These are phyloP conservation scores for Myopa tessellatipennis DNA, from an alignment of 2,888 invertebrate genomes.

Conservation along the genomic window DNA sequence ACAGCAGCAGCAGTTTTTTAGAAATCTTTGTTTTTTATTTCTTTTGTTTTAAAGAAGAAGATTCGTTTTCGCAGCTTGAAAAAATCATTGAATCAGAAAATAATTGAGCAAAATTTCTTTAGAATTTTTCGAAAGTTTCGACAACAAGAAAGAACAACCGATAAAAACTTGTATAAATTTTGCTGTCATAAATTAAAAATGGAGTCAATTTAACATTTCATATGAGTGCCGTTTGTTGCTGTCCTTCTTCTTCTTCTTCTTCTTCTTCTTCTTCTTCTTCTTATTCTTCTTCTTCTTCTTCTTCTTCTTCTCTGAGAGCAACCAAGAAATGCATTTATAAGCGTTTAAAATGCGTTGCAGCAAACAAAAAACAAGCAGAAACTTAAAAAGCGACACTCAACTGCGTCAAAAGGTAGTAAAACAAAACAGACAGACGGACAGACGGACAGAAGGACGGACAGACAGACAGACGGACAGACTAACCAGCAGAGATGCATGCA, in stretches of 20 bases:
- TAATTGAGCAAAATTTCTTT: neutral
- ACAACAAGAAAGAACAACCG: neutral
- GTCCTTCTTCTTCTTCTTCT: neutral
- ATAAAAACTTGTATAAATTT: neutral
- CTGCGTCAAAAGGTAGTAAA: too few relatives aligned
- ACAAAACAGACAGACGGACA: too few relatives aligned
- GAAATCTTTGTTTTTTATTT: too few relatives aligned
- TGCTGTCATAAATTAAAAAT: conserved; percentile 9
- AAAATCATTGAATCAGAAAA: conserved; percentile 6
- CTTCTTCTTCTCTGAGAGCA: neutral
- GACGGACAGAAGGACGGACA: too few relatives aligned
- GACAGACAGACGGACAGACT: too few relatives aligned
- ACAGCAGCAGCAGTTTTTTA: neutral
- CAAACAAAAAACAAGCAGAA: neutral
- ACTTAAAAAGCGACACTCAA: too few relatives aligned
- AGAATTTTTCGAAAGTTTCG: neutral
- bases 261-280: neutral
- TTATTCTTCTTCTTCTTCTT: neutral
- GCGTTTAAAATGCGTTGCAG: neutral
- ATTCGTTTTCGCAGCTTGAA: neutral
- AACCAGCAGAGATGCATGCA: too few relatives aligned
- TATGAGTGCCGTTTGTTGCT: neutral
- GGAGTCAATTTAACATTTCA: conserved; percentile 2
- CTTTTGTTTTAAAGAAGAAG: too few relatives aligned
- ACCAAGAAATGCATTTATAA: neutral